A percentile compares a stretch with the other conserved stretches of the same genome.
phyloP scores from a whole-genome alignment of 2,113 vertebrate species.

The Embiotoca jacksoni region DNA sequence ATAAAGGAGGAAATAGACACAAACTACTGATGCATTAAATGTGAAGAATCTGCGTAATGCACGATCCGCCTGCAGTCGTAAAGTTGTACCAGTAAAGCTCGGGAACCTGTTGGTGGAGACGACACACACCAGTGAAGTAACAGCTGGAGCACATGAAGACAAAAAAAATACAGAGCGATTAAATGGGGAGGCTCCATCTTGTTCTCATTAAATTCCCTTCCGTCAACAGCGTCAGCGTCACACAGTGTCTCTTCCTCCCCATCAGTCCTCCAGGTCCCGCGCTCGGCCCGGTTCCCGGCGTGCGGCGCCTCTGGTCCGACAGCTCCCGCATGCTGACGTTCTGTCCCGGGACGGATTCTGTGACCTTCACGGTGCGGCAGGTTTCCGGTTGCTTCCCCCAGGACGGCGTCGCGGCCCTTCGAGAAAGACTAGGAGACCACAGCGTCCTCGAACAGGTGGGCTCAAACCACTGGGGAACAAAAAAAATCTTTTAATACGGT shows the following conservation, averaged over 20 bases:
- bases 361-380: slow-evolving; percentile 83
- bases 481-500: not conserved
- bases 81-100: not conserved
- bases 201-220: slow-evolving; percentile 2
- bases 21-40: not conserved
- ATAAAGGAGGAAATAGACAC: not conserved
- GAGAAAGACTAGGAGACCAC: slow-evolving; percentile 85
- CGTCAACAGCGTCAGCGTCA: too few relatives aligned
- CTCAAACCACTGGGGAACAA: not conserved
- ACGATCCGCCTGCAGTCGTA: not conserved
- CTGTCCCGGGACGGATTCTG: slow-evolving; percentile 76
- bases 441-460: slow-evolving; percentile 84
- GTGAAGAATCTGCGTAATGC: not conserved
- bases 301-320: slow-evolving; percentile 83
- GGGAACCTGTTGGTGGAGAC: not conserved
- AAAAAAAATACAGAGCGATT: not conserved
- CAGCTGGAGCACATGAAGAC: not conserved
- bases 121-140: not conserved
- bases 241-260: not conserved
- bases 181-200: not conserved
- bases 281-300: slow-evolving; percentile 65
- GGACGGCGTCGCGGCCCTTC: slow-evolving; percentile 82
- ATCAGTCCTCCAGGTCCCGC: slow-evolving; percentile 79
- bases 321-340: slow-evolving; percentile 78
- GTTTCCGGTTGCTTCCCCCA: slow-evolving; percentile 62